Percentiles rank a stretch among this genome's conserved stretches.
These are phyloP conservation scores for Alviniconcha strummeri DNA, from an alignment of 2,888 invertebrate species.

Conservation along the genomic window DNA sequence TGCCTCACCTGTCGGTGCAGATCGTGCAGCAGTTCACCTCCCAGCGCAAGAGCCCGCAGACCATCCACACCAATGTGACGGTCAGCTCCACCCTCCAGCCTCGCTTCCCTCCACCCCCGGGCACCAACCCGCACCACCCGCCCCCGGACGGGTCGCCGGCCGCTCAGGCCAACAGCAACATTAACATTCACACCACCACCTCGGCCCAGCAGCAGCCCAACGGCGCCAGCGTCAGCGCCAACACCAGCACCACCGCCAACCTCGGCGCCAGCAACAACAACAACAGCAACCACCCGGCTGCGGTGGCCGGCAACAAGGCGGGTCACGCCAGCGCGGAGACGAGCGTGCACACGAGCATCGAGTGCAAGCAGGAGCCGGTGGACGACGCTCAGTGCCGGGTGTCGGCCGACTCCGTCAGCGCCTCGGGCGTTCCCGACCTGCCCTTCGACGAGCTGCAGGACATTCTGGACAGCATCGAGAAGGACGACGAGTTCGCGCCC, in stretches of 20 bases:
- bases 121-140: neutral
- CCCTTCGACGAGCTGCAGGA: slow-evolving; percentile 62
- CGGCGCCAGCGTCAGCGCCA: slow-evolving; percentile 18
- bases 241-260: slow-evolving; percentile 11
- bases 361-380: slow-evolving; percentile 80
- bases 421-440: slow-evolving; percentile 38
- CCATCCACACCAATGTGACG: slow-evolving; percentile 92
- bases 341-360: slow-evolving; percentile 57
- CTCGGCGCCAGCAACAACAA: neutral
- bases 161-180: neutral
- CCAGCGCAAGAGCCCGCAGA: slow-evolving; percentile 87
- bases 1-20: slow-evolving; percentile 85
- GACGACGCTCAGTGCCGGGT: slow-evolving; percentile 52
- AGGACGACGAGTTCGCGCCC: slow-evolving; percentile 76
- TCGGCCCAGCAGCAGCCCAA: slow-evolving; percentile 6
- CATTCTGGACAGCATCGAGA: slow-evolving; percentile 84
- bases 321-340: slow-evolving; percentile 45
- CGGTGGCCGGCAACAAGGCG: slow-evolving; percentile 18
- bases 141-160: slow-evolving; percentile 12
- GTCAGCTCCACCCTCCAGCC: slow-evolving; percentile 87
- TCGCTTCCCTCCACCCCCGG: slow-evolving; percentile 45
- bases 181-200: slow-evolving; percentile 26
- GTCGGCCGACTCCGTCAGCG: slow-evolving; percentile 27
- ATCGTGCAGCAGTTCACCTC: slow-evolving; percentile 88
- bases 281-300: neutral